phyloP scores from a whole-genome alignment of 2,113 vertebrate species.

The Maccullochella peelii region DNA sequence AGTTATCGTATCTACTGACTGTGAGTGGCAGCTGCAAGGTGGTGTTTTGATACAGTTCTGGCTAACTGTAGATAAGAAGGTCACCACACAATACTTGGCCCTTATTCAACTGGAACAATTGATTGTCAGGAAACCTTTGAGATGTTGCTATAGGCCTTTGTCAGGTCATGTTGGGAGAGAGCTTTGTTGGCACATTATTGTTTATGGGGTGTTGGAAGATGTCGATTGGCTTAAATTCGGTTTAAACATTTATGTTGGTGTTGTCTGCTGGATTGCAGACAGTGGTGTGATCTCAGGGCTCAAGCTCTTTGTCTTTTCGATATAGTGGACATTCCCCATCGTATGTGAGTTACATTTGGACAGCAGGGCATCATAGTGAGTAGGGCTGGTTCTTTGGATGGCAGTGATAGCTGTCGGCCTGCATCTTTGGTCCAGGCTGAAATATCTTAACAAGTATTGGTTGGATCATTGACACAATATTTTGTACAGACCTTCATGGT shows the following conservation, averaged over 20 bases:
- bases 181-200: neutral
- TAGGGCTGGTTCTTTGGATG: neutral
- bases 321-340: neutral
- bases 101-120: neutral
- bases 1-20: neutral
- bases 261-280: neutral
- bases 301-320: neutral
- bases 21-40: neutral
- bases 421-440: too few relatives aligned
- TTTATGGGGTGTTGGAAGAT: neutral
- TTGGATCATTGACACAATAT: too few relatives aligned
- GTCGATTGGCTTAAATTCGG: neutral
- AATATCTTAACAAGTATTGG: too few relatives aligned
- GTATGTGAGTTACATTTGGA: neutral
- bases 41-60: neutral
- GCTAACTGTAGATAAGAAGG: neutral
- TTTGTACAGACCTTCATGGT: too few relatives aligned
- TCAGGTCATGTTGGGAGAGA: neutral
- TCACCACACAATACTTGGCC: neutral
- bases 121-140: neutral
- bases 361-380: neutral
- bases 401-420: too few relatives aligned
- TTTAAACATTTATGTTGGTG: neutral
- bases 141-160: neutral
- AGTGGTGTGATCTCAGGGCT: neutral